Percentiles rank a stretch among this genome's conserved stretches.
These are phyloP conservation scores for Perognathus longimembris DNA, from an alignment of 2,113 vertebrate genomes.

Conservation along the genomic window DNA sequence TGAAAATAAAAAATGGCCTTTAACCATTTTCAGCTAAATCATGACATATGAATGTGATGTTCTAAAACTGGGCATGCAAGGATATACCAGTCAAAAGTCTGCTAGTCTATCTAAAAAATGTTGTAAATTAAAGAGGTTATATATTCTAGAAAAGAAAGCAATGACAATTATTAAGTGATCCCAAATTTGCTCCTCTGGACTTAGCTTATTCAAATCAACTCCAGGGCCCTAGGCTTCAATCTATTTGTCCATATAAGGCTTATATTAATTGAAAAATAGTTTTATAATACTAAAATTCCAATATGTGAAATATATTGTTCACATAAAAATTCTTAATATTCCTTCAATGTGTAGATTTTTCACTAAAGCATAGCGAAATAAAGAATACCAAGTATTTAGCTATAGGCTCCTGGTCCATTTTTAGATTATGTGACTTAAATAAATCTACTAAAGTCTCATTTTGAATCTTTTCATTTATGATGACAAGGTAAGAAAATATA, in stretches of 20 bases:
- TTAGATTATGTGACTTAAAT: background rate
- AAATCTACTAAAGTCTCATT: background rate
- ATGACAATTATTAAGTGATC: background rate
- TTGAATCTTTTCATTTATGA: background rate
- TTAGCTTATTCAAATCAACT: background rate
- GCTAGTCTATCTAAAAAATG: background rate
- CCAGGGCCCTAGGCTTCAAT: background rate
- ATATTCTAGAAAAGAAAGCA: background rate
- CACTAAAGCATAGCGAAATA: background rate
- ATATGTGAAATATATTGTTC: background rate
- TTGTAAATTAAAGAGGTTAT: background rate
- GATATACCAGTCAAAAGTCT: background rate
- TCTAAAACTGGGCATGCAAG: background rate
- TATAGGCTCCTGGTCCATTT: background rate
- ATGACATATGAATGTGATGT: background rate
- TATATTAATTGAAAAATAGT: background rate
- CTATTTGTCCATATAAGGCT: background rate
- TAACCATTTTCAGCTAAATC: background rate
- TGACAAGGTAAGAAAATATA: background rate
- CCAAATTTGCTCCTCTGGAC: background rate
- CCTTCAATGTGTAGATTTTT: background rate
- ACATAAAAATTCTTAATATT: slow-evolving; percentile 28
- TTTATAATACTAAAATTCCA: background rate
- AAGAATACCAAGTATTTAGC: background rate
- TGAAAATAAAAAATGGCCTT: background rate